phyloP scores from a whole-genome alignment of 2,113 vertebrate genomes.

The Ramphastos sulfuratus region DNA sequence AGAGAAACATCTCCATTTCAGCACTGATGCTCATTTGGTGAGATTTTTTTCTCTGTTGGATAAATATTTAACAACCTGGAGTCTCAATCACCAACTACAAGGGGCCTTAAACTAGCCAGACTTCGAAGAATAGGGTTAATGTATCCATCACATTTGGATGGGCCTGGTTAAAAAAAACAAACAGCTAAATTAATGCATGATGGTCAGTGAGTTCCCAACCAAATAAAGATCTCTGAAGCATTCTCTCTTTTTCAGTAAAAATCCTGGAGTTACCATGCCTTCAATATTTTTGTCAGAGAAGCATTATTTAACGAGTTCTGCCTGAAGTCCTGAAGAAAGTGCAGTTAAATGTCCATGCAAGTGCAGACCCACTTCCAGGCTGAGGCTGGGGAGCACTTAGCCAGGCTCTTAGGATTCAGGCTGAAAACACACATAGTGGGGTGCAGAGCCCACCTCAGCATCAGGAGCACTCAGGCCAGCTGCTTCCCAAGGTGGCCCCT shows the following conservation, averaged over 20 bases:
- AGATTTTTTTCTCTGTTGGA: neutral
- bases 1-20: neutral
- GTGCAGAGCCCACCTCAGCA: constrained; percentile 41
- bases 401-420: constrained; percentile 71
- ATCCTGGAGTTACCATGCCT: neutral
- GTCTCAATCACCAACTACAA: neutral
- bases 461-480: constrained; percentile 60
- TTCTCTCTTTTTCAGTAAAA: neutral
- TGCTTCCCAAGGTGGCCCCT: constrained; percentile 78
- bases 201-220: neutral
- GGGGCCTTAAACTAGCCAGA: neutral
- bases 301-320: neutral
- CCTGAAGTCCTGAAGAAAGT: neutral
- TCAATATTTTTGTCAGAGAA: neutral
- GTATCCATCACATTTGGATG: neutral
- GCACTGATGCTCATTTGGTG: neutral
- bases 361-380: neutral
- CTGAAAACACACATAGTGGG: constrained; percentile 74
- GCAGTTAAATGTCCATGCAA: neutral
- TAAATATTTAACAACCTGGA: neutral
- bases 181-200: neutral
- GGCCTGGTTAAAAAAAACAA: neutral
- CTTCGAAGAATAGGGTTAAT: neutral
- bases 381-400: constrained; percentile 23
- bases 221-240: neutral